Evolutionary conservation across 53 echinoderm and acorn worm species (phyloP).

Genomic region (Actinopyga echinites): DNA sequence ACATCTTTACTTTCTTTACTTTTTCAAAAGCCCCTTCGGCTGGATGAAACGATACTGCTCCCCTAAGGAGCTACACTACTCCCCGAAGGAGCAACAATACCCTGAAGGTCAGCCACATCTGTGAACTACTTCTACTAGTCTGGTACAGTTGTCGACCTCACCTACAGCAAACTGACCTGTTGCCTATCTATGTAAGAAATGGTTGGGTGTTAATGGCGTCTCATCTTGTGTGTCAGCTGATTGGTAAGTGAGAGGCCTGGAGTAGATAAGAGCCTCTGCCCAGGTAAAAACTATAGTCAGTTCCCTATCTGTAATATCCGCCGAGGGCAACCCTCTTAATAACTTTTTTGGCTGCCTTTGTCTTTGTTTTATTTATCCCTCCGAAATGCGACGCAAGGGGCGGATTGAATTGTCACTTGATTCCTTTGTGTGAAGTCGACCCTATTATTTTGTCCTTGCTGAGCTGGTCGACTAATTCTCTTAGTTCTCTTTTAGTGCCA

Average conservation of each 20-base stretch:
- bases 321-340: background rate
- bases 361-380: constrained; percentile 26
- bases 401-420: constrained; percentile 30
- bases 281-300: constrained; percentile 3
- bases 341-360: constrained; percentile 35
- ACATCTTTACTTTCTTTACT: no score
- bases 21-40: no score
- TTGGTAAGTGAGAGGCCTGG: constrained; percentile 34
- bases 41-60: no score
- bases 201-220: constrained; percentile 34
- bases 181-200: constrained; percentile 14
- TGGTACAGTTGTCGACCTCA: constrained; percentile 1
- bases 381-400: constrained; percentile 28
- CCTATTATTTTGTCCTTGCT: constrained; percentile 7
- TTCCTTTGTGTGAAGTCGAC: background rate
- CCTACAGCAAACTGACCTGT: constrained; percentile 10
- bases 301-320: constrained; percentile 40
- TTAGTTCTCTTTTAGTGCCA: constrained; percentile 23
- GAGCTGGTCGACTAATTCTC: background rate
- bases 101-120: no score
- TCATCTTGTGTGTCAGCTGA: constrained; percentile 26
- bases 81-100: no score
- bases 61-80: no score
- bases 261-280: constrained; percentile 27
- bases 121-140: no score